phyloP scores from a whole-genome alignment of 2,113 vertebrate genomes.

The Elephantulus edwardii region DNA sequence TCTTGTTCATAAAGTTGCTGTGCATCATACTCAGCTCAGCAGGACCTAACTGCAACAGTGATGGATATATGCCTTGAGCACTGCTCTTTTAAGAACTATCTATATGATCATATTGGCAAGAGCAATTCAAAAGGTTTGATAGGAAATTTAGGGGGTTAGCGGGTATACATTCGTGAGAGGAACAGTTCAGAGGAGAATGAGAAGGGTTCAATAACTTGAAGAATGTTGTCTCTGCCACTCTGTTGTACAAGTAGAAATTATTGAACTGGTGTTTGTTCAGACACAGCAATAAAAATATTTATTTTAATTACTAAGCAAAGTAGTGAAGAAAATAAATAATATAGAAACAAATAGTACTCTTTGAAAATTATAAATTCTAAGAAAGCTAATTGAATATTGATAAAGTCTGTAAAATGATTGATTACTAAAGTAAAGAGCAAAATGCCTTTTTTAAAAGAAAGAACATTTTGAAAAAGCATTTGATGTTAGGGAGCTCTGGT shows the following conservation, averaged over 20 bases:
- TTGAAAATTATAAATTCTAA: conserved; percentile 40
- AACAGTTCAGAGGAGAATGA: not conserved
- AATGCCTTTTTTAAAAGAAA: conserved; percentile 18
- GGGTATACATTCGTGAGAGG: not conserved
- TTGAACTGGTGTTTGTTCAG: not conserved
- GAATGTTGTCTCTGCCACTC: not conserved
- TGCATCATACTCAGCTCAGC: too few species aligned
- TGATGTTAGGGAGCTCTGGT: too few species aligned
- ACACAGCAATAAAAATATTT: not conserved
- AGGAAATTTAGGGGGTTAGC: not conserved
- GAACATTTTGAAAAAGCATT: not conserved
- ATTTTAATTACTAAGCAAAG: too few species aligned
- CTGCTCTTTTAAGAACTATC: not conserved
- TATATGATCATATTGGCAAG: not conserved
- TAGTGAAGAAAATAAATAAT: too few species aligned
- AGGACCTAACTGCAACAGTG: too few species aligned
- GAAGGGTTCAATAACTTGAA: not conserved
- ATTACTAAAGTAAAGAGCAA: not conserved
- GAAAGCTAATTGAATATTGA: not conserved
- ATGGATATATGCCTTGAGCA: not conserved
- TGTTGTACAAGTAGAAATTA: not conserved
- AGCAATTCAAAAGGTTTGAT: not conserved
- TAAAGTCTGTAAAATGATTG: not conserved
- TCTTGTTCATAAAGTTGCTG: too few species aligned
- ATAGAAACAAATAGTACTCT: not conserved